A percentile compares a stretch with the other conserved stretches of the same genome.
Conservation (phyloP, 2,113 vertebrate species). For the Accipiter cooperii region DNA sequence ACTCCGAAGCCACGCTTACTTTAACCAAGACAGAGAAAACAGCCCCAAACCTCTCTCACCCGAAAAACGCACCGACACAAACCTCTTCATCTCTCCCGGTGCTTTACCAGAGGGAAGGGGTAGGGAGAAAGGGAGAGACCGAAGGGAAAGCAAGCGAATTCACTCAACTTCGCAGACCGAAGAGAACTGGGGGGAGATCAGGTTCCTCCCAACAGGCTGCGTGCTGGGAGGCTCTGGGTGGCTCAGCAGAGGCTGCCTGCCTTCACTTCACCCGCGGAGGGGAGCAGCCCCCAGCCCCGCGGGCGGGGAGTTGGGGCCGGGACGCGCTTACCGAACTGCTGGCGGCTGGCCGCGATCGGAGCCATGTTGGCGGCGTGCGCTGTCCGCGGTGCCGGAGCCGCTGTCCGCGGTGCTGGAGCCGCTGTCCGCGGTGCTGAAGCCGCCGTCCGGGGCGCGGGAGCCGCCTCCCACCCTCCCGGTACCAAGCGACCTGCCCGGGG, state of each 20-base stretch:
- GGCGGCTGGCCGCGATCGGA: constrained; percentile 76
- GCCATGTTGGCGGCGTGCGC: constrained; percentile 79
- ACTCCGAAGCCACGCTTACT: background rate
- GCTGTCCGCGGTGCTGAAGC: constrained; percentile 27
- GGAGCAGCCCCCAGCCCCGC: background rate
- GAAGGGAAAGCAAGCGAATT: background rate
- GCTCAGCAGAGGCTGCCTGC: background rate
- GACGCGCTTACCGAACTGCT: constrained; percentile 84
- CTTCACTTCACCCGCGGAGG: background rate
- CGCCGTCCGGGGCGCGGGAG: background rate
- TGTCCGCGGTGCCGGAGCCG: constrained; percentile 69
- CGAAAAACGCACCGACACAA: background rate
- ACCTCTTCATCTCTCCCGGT: background rate
- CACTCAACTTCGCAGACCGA: background rate
- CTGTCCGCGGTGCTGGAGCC: constrained; percentile 33
- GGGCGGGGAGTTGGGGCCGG: background rate
- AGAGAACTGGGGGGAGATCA: background rate
- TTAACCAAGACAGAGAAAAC: background rate
- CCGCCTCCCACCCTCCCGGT: background rate
- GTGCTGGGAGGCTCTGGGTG: background rate
- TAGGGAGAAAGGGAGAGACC: background rate
- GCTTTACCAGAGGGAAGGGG: accelerated
- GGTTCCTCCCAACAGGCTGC: background rate
- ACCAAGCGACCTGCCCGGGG: background rate
- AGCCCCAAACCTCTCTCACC: background rate